These are phyloP conservation scores for Budorcas taxicolor DNA, from an alignment of 2,113 vertebrate species.

Conservation along the genomic window DNA sequence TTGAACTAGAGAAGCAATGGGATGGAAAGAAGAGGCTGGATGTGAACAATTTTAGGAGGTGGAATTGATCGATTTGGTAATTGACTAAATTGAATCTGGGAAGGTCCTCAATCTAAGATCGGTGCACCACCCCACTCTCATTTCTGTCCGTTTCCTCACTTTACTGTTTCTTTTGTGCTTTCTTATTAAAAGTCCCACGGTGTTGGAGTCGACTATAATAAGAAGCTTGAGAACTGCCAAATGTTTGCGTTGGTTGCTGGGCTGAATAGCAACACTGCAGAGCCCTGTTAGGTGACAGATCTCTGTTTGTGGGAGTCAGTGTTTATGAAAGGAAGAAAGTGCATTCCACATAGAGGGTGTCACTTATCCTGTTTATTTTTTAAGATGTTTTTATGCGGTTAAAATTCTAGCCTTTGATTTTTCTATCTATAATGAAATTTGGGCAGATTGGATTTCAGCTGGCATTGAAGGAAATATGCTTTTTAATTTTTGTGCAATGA, in stretches of 20 bases:
- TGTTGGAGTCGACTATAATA: too few relatives aligned
- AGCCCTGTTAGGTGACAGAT: neutral
- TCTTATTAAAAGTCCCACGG: neutral
- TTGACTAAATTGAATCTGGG: neutral
- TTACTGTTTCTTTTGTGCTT: neutral
- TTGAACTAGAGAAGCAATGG: neutral
- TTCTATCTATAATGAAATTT: neutral
- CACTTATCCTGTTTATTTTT: neutral
- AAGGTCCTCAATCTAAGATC: neutral
- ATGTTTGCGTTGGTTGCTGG: neutral
- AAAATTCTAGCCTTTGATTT: conserved; percentile 22
- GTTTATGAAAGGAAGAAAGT: neutral
- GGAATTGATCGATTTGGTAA: neutral
- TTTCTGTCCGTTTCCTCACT: neutral
- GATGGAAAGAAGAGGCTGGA: neutral
- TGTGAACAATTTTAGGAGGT: neutral
- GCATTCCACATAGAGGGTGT: neutral
- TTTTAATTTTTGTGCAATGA: neutral
- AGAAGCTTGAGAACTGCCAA: neutral
- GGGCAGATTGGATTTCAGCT: conserved; percentile 8
- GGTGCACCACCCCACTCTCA: neutral
- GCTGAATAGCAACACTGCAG: neutral
- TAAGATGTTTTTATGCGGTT: neutral
- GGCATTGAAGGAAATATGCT: neutral
- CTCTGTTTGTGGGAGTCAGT: neutral